Evolutionary conservation across 2,797 vertebrate genomes (phyloP), one percentile per base, ranked within the genome.

Genomic region (Menidia menidia): DNA sequence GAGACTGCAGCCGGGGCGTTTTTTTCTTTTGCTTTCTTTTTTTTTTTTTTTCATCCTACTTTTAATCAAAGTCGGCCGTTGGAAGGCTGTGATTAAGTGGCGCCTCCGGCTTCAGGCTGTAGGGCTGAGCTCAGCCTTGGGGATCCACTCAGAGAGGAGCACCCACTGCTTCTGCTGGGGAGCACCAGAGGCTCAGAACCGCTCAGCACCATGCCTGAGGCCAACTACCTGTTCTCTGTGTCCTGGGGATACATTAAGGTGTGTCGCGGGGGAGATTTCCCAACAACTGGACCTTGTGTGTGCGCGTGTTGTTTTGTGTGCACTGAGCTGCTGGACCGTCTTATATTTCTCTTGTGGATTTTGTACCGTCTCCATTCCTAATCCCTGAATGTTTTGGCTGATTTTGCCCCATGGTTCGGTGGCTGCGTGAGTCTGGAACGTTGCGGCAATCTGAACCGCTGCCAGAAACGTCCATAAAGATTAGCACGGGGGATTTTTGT

Each of bases 161-260:
- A 33, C 68, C 75, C 74, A 81, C 82, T 81, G 90, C 89, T 92
- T 93, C 90, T 92, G 87, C 88, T 91, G 88, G 84, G 89, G 90
- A 90, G 85, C 80, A n/a, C 86, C 89, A 91, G 81, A 79, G 89
- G 89, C 87, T 90, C 90, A 71, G 92, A 92, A 86, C 75, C 83
- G 92, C 95, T 91, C 94, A 96, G 95, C 96, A 92, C 65, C 88
- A 98, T 98, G 97, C 97, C 96, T 83, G 97, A 98, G 92, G 95
- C 95, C 88, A 98, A 97, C 93, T 97, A 96, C 95, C 94, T 98
- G 86, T 93, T 98, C 72, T 97, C 96, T 66, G 96, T 98, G 68
- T 98, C 97, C 91, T 98, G 97, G 97, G 96, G 97, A 92, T 98
- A 97, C 82, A 98, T 98, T 83, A 98, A 98, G 97, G 97, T 98